Percentiles rank a stretch among this genome's conserved stretches.
phyloP scores from a whole-genome alignment of 2,113 vertebrate genomes.

The Gallinago undulata region DNA sequence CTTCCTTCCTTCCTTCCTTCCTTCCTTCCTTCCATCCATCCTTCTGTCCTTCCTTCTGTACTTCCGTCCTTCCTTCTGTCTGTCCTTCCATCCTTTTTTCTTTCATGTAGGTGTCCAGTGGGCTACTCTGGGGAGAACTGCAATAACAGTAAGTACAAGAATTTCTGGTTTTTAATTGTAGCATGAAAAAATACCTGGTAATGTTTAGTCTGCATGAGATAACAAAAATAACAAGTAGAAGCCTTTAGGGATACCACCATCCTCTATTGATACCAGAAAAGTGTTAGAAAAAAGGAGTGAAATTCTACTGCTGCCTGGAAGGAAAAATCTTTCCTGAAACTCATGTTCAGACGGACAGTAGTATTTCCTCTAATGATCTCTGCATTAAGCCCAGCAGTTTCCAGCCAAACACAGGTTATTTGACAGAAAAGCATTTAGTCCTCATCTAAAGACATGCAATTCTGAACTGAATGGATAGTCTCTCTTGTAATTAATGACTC shows the following conservation, averaged over 20 bases:
- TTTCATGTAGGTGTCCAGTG: conserved; percentile 65
- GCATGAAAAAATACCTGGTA: background rate
- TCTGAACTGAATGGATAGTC: background rate
- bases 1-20: background rate
- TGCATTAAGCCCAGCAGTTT: background rate
- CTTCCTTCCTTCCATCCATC: background rate
- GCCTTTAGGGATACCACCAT: background rate
- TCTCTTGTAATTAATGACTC: background rate
- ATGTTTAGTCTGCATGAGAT: background rate
- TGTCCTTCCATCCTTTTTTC: background rate
- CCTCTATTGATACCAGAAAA: background rate
- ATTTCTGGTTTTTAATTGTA: background rate
- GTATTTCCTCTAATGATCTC: background rate
- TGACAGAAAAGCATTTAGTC: background rate
- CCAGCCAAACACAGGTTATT: background rate
- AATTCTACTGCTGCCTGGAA: background rate
- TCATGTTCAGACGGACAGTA: background rate
- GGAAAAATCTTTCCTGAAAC: background rate
- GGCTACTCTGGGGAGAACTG: conserved; percentile 69
- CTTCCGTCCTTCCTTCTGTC: background rate
- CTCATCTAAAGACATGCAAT: background rate
- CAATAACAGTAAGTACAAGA: conserved; percentile 66
- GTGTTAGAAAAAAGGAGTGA: background rate
- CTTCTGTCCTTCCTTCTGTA: background rate
- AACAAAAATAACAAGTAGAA: background rate